phyloP scores from a whole-genome alignment of 2,113 vertebrate species.

The Macquaria ambigua region DNA sequence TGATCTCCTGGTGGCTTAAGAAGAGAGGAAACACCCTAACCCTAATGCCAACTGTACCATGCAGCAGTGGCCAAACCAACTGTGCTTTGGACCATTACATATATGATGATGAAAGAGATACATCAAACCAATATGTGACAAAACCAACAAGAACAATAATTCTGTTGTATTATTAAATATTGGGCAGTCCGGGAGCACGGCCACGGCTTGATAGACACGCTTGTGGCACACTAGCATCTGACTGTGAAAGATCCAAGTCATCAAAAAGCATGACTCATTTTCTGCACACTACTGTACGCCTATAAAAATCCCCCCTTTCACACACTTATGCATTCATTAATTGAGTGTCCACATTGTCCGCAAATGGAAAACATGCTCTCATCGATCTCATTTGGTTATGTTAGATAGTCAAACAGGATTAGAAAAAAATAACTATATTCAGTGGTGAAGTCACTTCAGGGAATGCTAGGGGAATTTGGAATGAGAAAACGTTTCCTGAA shows the following conservation, averaged over 20 bases:
- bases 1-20: conserved; percentile 51
- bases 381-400: conserved; percentile 59
- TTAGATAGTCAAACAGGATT: conserved; percentile 56
- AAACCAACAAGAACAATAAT: conserved; percentile 31
- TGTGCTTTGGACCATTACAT: conserved; percentile 19
- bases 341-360: conserved; percentile 41
- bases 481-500: conserved; percentile 36
- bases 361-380: conserved; percentile 61
- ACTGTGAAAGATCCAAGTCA: conserved; percentile 23
- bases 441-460: conserved; percentile 52
- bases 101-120: conserved; percentile 11
- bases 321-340: conserved; percentile 53
- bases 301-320: conserved; percentile 68
- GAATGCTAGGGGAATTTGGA: conserved; percentile 78
- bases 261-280: conserved; percentile 62
- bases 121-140: conserved; percentile 15
- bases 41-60: conserved; percentile 46
- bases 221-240: conserved; percentile 17
- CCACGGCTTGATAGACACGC: conserved; percentile 25
- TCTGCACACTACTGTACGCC: conserved; percentile 59
- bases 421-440: conserved; percentile 35
- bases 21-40: conserved; percentile 75
- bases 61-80: conserved; percentile 46
- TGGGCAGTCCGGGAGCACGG: conserved; percentile 2
- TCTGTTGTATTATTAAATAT: conserved; percentile 32